phyloP scores from a whole-genome alignment of 2,797 vertebrate species.

The Hemitrygon akajei region DNA sequence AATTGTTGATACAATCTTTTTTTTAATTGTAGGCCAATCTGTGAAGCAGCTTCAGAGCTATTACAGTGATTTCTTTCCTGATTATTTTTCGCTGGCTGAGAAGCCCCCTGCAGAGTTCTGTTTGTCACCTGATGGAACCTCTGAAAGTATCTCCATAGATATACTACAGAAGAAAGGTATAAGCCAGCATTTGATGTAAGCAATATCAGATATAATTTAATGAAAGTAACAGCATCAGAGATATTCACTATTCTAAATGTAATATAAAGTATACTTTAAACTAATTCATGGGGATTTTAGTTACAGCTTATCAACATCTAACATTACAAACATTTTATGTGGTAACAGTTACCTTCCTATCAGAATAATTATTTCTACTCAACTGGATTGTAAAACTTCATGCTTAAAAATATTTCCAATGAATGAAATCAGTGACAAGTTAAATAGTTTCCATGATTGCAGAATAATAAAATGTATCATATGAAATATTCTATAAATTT shows the following conservation, averaged over 20 bases:
- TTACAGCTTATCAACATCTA: not conserved
- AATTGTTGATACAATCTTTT: not conserved
- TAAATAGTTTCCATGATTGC: not conserved
- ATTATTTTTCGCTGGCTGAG: slow-evolving; percentile 88
- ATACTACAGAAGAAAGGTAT: slow-evolving; percentile 84
- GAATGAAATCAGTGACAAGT: not conserved
- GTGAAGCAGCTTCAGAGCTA: slow-evolving; percentile 65
- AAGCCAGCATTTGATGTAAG: slow-evolving; percentile 6
- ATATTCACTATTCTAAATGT: not conserved
- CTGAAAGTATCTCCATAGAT: slow-evolving; percentile 78
- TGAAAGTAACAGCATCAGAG: not conserved
- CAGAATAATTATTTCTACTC: not conserved
- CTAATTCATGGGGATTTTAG: not conserved
- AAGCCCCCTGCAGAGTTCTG: slow-evolving; percentile 94
- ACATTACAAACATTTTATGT: not conserved
- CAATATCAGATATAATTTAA: not conserved
- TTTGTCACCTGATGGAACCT: slow-evolving; percentile 80
- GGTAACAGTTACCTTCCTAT: not conserved
- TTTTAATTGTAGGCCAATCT: slow-evolving; percentile 56
- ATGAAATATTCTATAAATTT: not conserved
- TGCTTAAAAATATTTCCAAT: not conserved
- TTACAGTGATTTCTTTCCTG: slow-evolving; percentile 79
- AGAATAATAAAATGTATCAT: not conserved
- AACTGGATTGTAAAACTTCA: not conserved
- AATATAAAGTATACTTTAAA: not conserved